Evolutionary conservation across 1,140 invertebrate genomes (phyloP).

Genomic region (Hylyphantes graminicola): DNA sequence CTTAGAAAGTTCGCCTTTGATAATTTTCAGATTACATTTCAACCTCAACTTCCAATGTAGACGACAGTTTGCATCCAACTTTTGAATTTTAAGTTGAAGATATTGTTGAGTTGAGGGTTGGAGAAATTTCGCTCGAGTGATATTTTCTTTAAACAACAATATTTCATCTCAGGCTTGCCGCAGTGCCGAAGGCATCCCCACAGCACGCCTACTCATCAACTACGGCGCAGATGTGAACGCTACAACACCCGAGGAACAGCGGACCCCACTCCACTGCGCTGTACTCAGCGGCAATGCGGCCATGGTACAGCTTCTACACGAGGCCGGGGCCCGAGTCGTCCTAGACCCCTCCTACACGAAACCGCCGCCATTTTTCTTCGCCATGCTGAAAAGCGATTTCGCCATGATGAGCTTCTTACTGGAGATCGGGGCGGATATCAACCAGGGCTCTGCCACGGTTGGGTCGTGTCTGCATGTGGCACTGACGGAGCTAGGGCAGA

Average conservation of each 20-base stretch:
- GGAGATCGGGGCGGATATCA: conserved; percentile 79
- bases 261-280: conserved; percentile 88
- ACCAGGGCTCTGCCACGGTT: conserved; percentile 83
- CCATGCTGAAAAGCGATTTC: conserved; percentile 82
- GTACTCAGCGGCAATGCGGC: conserved; percentile 81
- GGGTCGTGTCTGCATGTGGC: conserved; percentile 87
- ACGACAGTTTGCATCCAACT: no score
- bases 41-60: no score
- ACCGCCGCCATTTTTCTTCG: conserved; percentile 84
- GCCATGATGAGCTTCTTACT: conserved; percentile 73
- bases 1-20: no score
- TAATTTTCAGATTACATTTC: no score
- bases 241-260: conserved; percentile 81
- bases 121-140: no score
- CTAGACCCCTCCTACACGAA: conserved; percentile 77
- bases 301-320: conserved; percentile 82
- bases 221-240: conserved; percentile 85
- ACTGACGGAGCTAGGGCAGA: conserved; percentile 77
- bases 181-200: conserved; percentile 80
- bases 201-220: conserved; percentile 79
- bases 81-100: no score
- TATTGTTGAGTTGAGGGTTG: no score
- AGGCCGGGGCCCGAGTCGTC: conserved; percentile 82
- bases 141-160: no score
- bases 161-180: conserved; percentile 74